Conservation (phyloP, 2,113 vertebrate genomes). For the Zapus hudsonius region DNA sequence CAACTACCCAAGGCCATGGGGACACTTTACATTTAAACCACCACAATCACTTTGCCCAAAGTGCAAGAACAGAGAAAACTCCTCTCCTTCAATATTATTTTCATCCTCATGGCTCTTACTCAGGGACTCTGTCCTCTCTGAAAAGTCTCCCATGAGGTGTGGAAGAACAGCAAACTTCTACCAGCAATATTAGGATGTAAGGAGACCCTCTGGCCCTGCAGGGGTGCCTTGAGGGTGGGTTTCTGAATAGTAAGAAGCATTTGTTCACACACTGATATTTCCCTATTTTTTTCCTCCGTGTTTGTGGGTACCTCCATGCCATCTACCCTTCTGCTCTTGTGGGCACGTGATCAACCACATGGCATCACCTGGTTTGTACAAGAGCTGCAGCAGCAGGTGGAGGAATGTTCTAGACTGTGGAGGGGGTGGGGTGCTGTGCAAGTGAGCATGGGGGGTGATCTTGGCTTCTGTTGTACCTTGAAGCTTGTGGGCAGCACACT, state of each 20-base stretch:
- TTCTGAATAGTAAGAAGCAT: too few species aligned
- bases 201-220: too few species aligned
- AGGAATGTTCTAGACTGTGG: not conserved
- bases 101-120: not conserved
- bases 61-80: too few species aligned
- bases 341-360: not conserved
- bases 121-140: not conserved
- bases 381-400: rapidly evolving
- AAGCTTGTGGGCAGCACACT: rapidly evolving
- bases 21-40: too few species aligned
- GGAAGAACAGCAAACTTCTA: rapidly evolving
- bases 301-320: not conserved
- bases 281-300: not conserved
- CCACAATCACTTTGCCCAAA: rapidly evolving
- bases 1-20: too few species aligned
- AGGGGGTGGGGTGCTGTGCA: too few species aligned
- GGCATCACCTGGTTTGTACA: not conserved
- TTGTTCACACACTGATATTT: too few species aligned
- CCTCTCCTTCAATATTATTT: not conserved
- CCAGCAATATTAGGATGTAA: rapidly evolving
- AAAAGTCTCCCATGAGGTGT: rapidly evolving
- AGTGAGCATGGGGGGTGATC: not conserved
- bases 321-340: too few species aligned
- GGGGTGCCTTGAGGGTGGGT: rapidly evolving
- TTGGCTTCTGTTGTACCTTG: not conserved